These are phyloP conservation scores for Sminthurinus aureus DNA, from an alignment of 2,888 invertebrate species.

Conservation along the genomic window DNA sequence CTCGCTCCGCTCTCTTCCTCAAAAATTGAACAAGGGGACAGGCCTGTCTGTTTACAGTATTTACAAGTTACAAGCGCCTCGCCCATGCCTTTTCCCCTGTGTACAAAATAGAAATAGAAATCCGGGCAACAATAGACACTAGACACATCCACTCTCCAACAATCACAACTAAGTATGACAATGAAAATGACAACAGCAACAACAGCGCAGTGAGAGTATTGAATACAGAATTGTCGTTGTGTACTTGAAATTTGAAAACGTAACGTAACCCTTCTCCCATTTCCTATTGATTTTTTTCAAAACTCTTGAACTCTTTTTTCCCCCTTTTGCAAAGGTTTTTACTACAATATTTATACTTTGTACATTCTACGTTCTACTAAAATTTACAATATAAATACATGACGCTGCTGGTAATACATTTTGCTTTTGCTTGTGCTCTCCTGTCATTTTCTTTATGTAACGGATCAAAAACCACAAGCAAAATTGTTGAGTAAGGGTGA, in stretches of 20 bases:
- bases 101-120: not conserved
- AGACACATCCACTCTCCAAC: not conserved
- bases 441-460: not conserved
- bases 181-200: too few species aligned
- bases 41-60: constrained; percentile 22
- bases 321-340: not conserved
- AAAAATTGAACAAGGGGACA: not conserved
- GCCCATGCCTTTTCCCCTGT: constrained; percentile 27
- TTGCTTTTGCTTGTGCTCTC: not conserved
- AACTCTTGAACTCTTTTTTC: not conserved
- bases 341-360: not conserved
- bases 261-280: constrained; percentile 14
- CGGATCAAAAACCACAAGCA: constrained; percentile 1
- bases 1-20: not conserved
- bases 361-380: not conserved
- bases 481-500: not conserved
- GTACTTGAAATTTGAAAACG: not conserved
- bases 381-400: not conserved
- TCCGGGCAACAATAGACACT: constrained; percentile 12
- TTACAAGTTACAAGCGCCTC: constrained; percentile 6
- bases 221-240: too few species aligned
- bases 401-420: too few species aligned
- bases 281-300: constrained; percentile 14
- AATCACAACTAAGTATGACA: too few species aligned
- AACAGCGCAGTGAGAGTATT: not conserved